phyloP scores from a whole-genome alignment of 2,888 invertebrate genomes.

The Heliconius ismenius region DNA sequence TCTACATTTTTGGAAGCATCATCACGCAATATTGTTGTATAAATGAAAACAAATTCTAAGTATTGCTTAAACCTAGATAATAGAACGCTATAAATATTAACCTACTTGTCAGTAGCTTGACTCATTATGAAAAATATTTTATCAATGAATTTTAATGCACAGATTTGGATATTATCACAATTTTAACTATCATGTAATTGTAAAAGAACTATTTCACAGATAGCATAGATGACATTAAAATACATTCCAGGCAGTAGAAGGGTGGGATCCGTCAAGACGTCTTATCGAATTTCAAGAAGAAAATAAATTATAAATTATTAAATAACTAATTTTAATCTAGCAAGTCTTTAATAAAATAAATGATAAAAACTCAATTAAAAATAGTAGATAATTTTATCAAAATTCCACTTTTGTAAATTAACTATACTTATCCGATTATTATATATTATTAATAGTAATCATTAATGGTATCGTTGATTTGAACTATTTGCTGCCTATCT shows the following conservation, averaged over 20 bases:
- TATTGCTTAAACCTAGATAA: conserved; percentile 16
- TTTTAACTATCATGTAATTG: not conserved
- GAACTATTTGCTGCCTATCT: conserved; percentile 10
- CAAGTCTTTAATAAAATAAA: conserved; percentile 6
- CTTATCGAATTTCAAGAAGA: not conserved
- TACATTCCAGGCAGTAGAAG: conserved; percentile 8
- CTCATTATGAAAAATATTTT: not conserved
- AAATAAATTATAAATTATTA: not conserved
- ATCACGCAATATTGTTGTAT: not conserved
- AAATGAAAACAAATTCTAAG: not conserved
- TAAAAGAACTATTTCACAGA: not conserved
- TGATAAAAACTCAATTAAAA: not conserved
- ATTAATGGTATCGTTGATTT: conserved; percentile 14
- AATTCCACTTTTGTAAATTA: conserved; percentile 2
- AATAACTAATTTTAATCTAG: not conserved
- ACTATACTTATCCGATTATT: conserved; percentile 8
- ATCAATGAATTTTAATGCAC: conserved; percentile 15
- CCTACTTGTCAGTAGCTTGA: not conserved
- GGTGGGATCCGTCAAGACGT: not conserved
- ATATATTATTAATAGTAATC: not conserved
- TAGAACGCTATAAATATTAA: conserved; percentile 4
- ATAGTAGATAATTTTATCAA: conserved; percentile 16
- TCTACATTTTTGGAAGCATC: conserved; percentile 15
- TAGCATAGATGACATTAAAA: not conserved
- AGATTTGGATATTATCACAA: conserved; percentile 15